Base-by-base conservation (phyloP, 2,888 invertebrate species). In the Alloscopus bannaensis region DNA sequence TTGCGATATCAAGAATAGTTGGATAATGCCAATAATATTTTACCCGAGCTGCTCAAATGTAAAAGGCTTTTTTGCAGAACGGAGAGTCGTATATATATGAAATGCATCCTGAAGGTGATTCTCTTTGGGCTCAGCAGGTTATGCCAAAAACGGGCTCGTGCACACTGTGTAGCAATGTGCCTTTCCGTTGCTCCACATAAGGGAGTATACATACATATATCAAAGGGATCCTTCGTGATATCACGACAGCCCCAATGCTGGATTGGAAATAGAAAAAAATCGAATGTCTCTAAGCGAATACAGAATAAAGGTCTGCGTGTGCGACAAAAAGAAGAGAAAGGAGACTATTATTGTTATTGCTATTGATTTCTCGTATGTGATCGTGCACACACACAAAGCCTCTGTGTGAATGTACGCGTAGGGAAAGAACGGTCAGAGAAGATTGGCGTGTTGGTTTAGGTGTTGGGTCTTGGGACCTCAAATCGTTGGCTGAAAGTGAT, bases 291-390 rank as follows among this genome's bases (percentile, higher is more conserved):
- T 2, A 29, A 50, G 26, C 36, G 13, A 36, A 42, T 18, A 11
- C 28, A 20, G 40, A 42, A 26, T 57, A 59, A 29, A 24, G 50
- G 16, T 26, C 45, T 20, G n/a, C 18, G 28, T n/a, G 40, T 62
- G 64, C 36, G 42, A 64, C 64, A 72, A 71, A 47, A 64, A 64
- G 26, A 64, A 31, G 50, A n/a, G 24, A 60, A 50, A 50, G 29
- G n/a, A n/a, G n/a, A 52, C 40, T 72, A 72, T 62, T 60, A 71
- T 71, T 71, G 71, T 71, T 50, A 71, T 62, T 50, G 42, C 71
- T 62, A 71, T 71, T 71, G 71, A 71, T 71, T 29, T 60, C 47
- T 29, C 45, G 18, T 36, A 50, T 24, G 42, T n/a, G n/a, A n/a
- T n/a, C n/a, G n/a, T n/a, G n/a, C n/a, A n/a, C 11, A 55, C 0